phyloP scores from a whole-genome alignment of 2,797 vertebrate genomes.

The Falco naumanni region DNA sequence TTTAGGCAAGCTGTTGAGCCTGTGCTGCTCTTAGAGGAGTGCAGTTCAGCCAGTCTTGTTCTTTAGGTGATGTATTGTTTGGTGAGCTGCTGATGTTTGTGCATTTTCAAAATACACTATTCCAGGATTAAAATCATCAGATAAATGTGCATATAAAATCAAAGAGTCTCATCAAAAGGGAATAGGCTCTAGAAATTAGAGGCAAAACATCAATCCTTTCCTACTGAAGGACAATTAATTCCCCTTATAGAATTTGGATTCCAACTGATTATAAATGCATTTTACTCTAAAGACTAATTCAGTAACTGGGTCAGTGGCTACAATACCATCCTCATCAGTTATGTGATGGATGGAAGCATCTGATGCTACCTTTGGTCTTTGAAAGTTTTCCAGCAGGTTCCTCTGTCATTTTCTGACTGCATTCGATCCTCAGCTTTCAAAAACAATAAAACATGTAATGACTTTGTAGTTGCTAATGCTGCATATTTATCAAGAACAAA shows the following conservation, averaged over 20 bases:
- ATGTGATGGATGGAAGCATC: conserved; percentile 13
- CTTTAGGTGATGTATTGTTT: neutral
- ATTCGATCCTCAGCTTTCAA: conserved; percentile 36
- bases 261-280: conserved; percentile 36
- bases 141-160: neutral
- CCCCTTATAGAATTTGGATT: neutral
- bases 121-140: neutral
- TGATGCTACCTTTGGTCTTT: neutral
- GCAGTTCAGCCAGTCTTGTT: neutral
- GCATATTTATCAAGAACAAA: conserved; percentile 42
- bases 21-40: neutral
- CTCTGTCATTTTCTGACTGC: neutral
- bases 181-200: neutral
- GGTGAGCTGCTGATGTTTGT: neutral
- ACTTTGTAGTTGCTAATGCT: conserved; percentile 29
- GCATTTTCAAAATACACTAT: neutral
- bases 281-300: conserved; percentile 40
- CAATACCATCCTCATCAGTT: conserved; percentile 12
- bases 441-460: conserved; percentile 51
- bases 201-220: neutral
- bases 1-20: neutral
- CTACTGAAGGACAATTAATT: conserved; percentile 43
- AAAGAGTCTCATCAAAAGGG: neutral
- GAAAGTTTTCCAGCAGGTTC: conserved; percentile 21
- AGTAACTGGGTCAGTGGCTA: conserved; percentile 15